These are phyloP conservation scores for Erpetoichthys calabaricus DNA, from an alignment of 2,797 vertebrate genomes.

Conservation along the genomic window DNA sequence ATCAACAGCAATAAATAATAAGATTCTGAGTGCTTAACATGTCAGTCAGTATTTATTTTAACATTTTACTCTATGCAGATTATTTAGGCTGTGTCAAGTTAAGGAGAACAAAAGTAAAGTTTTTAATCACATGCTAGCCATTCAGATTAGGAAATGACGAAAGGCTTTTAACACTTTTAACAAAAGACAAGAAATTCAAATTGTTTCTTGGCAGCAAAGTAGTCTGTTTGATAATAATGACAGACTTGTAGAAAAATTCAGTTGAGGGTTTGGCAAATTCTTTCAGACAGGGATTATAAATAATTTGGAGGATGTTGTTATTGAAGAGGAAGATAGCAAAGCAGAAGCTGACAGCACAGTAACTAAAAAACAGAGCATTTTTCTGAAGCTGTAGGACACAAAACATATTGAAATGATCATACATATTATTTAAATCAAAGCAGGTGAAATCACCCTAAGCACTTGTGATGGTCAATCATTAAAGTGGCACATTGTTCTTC, in stretches of 20 bases:
- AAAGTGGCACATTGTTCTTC: too few species aligned
- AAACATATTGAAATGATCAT: conserved; percentile 52
- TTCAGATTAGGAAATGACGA: conserved; percentile 20
- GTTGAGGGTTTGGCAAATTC: conserved; percentile 26
- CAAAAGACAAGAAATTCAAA: conserved; percentile 14
- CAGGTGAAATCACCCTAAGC: conserved; percentile 23
- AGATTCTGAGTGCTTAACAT: background rate
- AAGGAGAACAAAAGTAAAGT: conserved; percentile 9
- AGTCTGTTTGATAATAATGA: conserved; percentile 29
- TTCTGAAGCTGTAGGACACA: conserved; percentile 25
- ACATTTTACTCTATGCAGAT: background rate
- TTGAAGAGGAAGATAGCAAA: conserved; percentile 24
- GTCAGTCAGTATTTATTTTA: background rate
- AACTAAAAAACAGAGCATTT: conserved; percentile 38
- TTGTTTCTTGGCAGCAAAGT: conserved; percentile 20
- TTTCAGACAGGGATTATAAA: conserved; percentile 32
- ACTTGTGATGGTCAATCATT: too few species aligned
- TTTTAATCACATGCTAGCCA: conserved; percentile 18
- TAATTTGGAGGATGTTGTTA: conserved; percentile 22
- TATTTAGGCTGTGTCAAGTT: background rate
- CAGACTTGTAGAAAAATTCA: conserved; percentile 26
- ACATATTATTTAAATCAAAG: conserved; percentile 22
- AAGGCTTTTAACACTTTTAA: conserved; percentile 10
- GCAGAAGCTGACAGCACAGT: conserved; percentile 41
- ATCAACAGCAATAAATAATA: background rate